Base-by-base conservation (phyloP, 2,797 vertebrate species). In the Oreochromis grahami region DNA sequence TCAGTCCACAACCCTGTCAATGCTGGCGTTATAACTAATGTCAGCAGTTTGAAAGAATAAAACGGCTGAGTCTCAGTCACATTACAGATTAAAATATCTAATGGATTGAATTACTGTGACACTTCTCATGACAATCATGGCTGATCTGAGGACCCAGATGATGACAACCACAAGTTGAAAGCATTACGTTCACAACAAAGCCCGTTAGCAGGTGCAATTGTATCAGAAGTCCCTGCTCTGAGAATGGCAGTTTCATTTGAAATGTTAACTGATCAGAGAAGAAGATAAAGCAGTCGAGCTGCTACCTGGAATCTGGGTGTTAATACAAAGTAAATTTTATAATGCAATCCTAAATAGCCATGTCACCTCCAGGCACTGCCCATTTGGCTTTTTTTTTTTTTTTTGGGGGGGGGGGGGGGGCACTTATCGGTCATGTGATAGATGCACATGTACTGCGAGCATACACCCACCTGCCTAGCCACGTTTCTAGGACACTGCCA, bases 401-500 rank as follows among this genome's bases (percentile, higher is more conserved):
- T 24, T n/a, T n/a, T n/a, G n/a, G n/a, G n/a, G n/a, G n/a, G n/a
- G n/a, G 7, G 9, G 24, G 24, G 24, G 24, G 15, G 36, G 55
- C 9, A 11, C 12, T 52, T 32, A 43, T 80, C 63, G 12, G 36
- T 48, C 10, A 68, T 29, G 12, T 15, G 52, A 78, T n/a, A 68
- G 21, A 78, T 9, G 15, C 38, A 58, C 50, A 38, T 45, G 17
- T 53, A 17, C 58, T 17, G 41, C 53, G 19, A 74, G 34, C 48
- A 36, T n/a, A 77, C 72, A 65, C 83, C 78, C 84, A 55, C 68
- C 51, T 82, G 60, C 43, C 43, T 24, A 52, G 34, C 52, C 76
- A 63, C 9, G 91, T 93, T 88, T 90, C 88, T 88, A 91, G 70
- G 87, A 82, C 91, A 85, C 17, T 5, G 17, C 34, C 63, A 86